phyloP scores from a whole-genome alignment of 2,113 vertebrate genomes.

The Etia nguti region DNA sequence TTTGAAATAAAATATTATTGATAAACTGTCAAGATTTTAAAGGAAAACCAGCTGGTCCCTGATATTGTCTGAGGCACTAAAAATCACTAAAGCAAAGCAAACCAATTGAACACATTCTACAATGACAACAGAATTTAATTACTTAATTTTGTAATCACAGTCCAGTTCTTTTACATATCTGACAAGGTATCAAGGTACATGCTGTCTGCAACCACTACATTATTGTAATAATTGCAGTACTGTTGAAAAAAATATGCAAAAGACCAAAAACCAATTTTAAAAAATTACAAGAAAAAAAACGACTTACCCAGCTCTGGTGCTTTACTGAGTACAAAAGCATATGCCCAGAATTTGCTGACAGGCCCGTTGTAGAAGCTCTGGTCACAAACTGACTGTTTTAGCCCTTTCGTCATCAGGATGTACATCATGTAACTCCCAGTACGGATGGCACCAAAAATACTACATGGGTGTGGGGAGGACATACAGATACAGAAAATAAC shows the following conservation, averaged over 20 bases:
- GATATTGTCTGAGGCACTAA: neutral
- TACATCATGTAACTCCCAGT: constrained; percentile 96
- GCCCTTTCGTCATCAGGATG: constrained; percentile 97
- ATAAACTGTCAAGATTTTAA: neutral
- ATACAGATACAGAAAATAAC: neutral
- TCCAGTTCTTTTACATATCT: neutral
- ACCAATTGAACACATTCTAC: neutral
- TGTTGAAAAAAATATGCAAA: neutral
- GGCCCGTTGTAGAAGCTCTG: constrained; percentile 99
- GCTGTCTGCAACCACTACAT: neutral
- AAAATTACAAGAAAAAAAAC: neutral
- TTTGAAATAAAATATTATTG: neutral
- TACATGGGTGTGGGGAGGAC: constrained; percentile 50
- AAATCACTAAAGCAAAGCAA: neutral
- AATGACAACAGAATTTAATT: neutral
- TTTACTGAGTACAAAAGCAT: constrained; percentile 98
- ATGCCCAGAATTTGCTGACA: constrained; percentile 99
- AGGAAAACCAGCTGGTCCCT: neutral
- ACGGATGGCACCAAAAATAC: constrained; percentile 97
- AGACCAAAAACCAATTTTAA: accelerated
- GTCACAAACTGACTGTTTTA: constrained; percentile 97
- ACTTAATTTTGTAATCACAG: neutral
- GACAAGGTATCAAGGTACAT: neutral
- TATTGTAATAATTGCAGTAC: neutral
- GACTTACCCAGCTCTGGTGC: constrained; percentile 96